A percentile compares a stretch with the other conserved stretches of the same genome.
Conservation (phyloP, 2,888 invertebrate genomes). For the Caprella mutica region DNA sequence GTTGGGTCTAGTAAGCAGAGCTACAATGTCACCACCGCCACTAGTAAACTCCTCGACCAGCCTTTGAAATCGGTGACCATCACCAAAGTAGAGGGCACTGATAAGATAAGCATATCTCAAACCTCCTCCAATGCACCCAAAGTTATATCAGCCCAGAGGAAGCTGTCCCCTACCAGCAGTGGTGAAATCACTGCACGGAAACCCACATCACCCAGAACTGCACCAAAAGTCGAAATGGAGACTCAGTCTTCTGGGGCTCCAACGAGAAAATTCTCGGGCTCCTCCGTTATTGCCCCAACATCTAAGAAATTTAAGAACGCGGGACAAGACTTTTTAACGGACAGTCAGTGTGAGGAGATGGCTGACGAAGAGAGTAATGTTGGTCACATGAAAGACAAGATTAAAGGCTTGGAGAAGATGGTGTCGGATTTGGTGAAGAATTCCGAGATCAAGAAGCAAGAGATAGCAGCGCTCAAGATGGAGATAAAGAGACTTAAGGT, state of each 20-base stretch:
- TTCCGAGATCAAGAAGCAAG: conserved; percentile 42
- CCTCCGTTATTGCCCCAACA: background rate
- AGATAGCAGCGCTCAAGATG: conserved; percentile 43
- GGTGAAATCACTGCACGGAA: too few relatives aligned
- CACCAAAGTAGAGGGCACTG: conserved; percentile 1
- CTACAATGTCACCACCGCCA: too few relatives aligned
- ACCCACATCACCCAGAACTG: too few relatives aligned
- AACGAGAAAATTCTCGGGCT: too few relatives aligned
- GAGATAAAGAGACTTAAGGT: conserved; percentile 41
- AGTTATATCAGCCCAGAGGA: conserved; percentile 10
- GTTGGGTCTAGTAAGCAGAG: too few relatives aligned
- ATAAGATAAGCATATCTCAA: background rate
- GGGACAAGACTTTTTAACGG: too few relatives aligned
- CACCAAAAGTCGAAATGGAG: too few relatives aligned
- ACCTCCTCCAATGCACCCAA: too few relatives aligned
- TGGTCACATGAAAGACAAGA: conserved; percentile 11
- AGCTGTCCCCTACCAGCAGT: too few relatives aligned
- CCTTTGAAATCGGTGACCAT: conserved; percentile 1
- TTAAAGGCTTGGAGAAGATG: conserved; percentile 39
- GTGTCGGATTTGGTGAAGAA: conserved; percentile 43
- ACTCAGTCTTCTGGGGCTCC: too few relatives aligned
- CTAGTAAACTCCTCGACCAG: too few relatives aligned
- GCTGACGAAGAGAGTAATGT: conserved; percentile 6
- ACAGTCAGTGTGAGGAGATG: too few relatives aligned
- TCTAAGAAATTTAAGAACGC: conserved; percentile 1